Percentiles rank a stretch among this genome's conserved stretches.
Conservation (phyloP, 2,797 vertebrate species). For the Chrosomus eos region DNA sequence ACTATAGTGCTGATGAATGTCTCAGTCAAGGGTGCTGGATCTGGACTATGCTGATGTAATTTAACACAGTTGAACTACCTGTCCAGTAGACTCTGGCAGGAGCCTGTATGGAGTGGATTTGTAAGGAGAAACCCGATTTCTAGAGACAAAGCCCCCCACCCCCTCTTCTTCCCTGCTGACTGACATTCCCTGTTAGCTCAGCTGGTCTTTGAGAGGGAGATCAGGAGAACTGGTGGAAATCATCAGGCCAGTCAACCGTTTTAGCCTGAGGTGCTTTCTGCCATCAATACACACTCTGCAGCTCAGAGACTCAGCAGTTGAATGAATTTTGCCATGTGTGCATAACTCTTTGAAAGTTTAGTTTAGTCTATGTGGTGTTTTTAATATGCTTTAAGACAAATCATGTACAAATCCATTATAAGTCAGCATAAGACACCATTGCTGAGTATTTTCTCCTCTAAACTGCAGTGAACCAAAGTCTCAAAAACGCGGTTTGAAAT, state of each 20-base stretch:
- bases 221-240: slow-evolving; percentile 15
- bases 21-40: slow-evolving; percentile 25
- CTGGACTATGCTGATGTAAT: slow-evolving; percentile 36
- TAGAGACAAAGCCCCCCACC: neutral
- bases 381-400: too few relatives aligned
- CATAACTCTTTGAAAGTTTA: neutral
- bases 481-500: too few relatives aligned
- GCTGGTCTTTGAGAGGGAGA: neutral
- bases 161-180: slow-evolving; percentile 12
- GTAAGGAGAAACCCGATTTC: slow-evolving; percentile 57
- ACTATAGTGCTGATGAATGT: slow-evolving; percentile 39
- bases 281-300: neutral
- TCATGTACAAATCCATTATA: too few relatives aligned
- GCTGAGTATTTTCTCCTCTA: too few relatives aligned
- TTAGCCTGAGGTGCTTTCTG: slow-evolving; percentile 12
- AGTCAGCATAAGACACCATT: too few relatives aligned
- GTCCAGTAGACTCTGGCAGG: slow-evolving; percentile 36
- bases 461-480: too few relatives aligned
- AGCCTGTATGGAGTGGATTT: slow-evolving; percentile 39
- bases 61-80: slow-evolving; percentile 35
- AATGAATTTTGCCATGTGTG: neutral
- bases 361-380: neutral
- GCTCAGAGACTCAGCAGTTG: neutral
- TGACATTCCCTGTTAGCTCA: slow-evolving; percentile 24
- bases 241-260: slow-evolving; percentile 14